Base-by-base conservation (phyloP, 1,140 invertebrate genomes). In the Saccostrea echinata region DNA sequence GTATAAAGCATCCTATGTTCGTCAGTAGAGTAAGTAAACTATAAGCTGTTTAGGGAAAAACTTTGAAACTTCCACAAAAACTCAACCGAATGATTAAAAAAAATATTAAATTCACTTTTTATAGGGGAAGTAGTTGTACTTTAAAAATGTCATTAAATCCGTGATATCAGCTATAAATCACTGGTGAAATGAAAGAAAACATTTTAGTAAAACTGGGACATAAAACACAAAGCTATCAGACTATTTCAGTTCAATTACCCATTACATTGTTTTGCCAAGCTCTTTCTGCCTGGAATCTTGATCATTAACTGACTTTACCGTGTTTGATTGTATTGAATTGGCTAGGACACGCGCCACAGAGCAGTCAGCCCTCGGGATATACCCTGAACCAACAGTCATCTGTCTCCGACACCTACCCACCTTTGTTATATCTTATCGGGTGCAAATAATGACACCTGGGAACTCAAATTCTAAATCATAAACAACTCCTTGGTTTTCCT, bases 211-310 rank as follows among this genome's bases (percentile, higher is more conserved):
- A 33, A 76, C 24, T 33, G 4, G 68, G 68, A 30, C 68, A 76
- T 76, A 76, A 76, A 76, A 76, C 68, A 27, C 27, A 12, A 64
- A 16, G 11, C 12, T 76, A 76, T 76, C 68, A 30, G 68, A 76
- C 68, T 76, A 11, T 33, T 76, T 76, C 30, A 76, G 68, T 76
- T 76, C 68, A 76, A 76, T 76, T 76, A 76, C 68, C 68, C 68
- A 76, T 76, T 76, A 76, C 68, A 76, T 76, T 76, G 68, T 76
- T 76, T 76, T 76, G 68, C 27, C 13, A 27, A 27, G 68, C 24
- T 30, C 30, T 27, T 27, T 76, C 24, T 76, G 68, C 11, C 68
- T 33, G 68, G 27, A 30, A 76, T 76, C 27, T 30, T 12, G 68
- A 76, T 76, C 68, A 30, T 76, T 76, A 76, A 76, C 68, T 76